phyloP scores from a whole-genome alignment of 2,888 invertebrate species.

The Nebria brevicollis region DNA sequence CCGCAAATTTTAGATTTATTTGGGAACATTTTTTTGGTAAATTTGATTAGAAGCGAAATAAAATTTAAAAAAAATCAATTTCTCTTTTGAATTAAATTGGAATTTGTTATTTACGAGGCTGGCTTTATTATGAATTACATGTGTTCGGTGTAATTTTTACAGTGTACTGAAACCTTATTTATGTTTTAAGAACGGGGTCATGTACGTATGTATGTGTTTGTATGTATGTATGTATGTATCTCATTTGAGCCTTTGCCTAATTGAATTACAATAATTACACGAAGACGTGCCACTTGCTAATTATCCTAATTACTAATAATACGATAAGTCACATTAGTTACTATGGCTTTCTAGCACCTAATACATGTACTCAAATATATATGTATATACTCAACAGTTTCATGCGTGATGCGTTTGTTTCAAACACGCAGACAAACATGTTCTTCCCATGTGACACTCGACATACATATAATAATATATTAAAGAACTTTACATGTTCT shows the following conservation, averaged over 20 bases:
- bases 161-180: constrained; percentile 36
- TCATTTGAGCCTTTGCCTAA: constrained; percentile 44
- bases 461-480: constrained; percentile 21
- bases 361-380: neutral
- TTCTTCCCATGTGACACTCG: neutral
- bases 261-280: constrained; percentile 41
- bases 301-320: constrained; percentile 43
- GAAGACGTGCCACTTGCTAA: constrained; percentile 41
- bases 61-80: neutral
- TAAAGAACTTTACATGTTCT: constrained; percentile 36
- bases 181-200: constrained; percentile 41
- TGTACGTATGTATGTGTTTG: neutral
- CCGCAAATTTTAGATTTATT: too few relatives aligned
- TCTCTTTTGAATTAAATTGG: neutral
- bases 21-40: neutral
- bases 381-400: neutral
- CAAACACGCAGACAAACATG: neutral
- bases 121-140: neutral
- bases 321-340: constrained; percentile 19
- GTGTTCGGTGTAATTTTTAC: neutral
- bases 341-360: constrained; percentile 35
- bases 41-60: neutral
- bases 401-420: neutral
- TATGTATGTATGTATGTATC: constrained; percentile 19
- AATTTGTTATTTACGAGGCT: neutral